Base-by-base conservation (phyloP, 2,888 invertebrate species). In the Diaperis boleti region DNA sequence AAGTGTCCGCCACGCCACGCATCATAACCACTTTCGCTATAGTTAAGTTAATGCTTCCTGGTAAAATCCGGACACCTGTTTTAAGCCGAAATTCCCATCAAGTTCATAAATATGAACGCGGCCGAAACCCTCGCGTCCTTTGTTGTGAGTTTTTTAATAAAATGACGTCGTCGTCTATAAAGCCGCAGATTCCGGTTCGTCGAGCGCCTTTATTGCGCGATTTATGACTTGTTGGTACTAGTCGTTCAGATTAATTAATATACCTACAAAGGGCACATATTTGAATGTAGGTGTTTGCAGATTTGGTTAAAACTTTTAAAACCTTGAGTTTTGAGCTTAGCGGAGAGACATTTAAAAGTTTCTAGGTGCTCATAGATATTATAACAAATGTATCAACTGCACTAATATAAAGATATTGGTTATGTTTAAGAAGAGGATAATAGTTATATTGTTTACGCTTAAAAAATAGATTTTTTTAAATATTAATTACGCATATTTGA, bases 11-110 rank as follows among this genome's bases (percentile, higher is more conserved):
- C 22, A 52, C 35, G 49, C 29, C 18, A 50, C 35, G 50, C 37
- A 8, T 50, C 50, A 50, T 52, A 52, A 52, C 35, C 22, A 35
- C 20, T 22, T 52, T 52, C 37, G 49, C 33, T 33, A 52, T 35
- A 52, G 37, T 35, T 15, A 39, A 52, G 49, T 35, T 52, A 52
- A 37, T 52, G 26, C 22, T 52, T 52, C 52, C 20, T 20, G 26
- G 52, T 52, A 52, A 52, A 52, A 52, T 35, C 15, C 45, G 45
- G 29, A 45, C 45, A 52, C 52, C 52, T 52, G 52, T 52, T 37
- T 20, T 17, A 39, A 35, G 14, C 10, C 47, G 11, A 17, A 18
- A 33, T 11, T 22, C 22, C 22, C 41, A 18, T 41, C 41, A 15
- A 13, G 10, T 26, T 45, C 45, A 45, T 45, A 45, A 45, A 45